Conservation (phyloP, 2,113 vertebrate genomes). For the Mormyrus lacerda region DNA sequence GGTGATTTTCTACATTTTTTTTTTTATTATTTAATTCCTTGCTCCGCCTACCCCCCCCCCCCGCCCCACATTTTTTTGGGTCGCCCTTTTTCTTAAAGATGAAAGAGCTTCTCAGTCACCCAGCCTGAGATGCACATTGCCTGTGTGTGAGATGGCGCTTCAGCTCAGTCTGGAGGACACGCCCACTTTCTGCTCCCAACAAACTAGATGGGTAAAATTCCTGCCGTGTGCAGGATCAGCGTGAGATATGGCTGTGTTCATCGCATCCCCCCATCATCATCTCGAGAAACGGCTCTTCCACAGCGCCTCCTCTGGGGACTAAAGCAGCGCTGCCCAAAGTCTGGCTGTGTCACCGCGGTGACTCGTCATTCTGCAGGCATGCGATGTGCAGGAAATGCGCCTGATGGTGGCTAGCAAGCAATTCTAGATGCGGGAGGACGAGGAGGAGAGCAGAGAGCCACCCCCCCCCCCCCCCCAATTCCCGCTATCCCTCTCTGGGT, state of each 20-base stretch:
- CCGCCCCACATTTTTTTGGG: neutral
- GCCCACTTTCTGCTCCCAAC: neutral
- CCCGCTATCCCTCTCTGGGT: neutral
- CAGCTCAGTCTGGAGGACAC: neutral
- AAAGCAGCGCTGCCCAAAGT: neutral
- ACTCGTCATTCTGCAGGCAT: neutral
- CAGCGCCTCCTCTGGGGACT: neutral
- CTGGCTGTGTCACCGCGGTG: neutral
- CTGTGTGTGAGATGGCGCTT: neutral
- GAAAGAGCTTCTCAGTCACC: slow-evolving; percentile 2
- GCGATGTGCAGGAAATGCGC: neutral
- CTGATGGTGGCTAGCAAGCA: neutral
- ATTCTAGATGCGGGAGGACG: neutral
- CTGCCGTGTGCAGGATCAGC: neutral
- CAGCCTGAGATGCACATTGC: neutral
- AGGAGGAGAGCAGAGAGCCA: neutral
- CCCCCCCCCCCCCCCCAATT: neutral
- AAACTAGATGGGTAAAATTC: neutral
- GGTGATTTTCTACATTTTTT: neutral
- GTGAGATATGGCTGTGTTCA: neutral
- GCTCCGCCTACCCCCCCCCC: neutral
- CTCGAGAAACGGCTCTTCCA: neutral
- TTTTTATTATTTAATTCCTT: neutral
- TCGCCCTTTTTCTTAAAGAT: neutral
- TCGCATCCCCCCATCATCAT: neutral